Evolutionary conservation across 2,113 vertebrate genomes (phyloP), one percentile per base, ranked within the genome.

Genomic region (Oenanthe oenanthe): DNA sequence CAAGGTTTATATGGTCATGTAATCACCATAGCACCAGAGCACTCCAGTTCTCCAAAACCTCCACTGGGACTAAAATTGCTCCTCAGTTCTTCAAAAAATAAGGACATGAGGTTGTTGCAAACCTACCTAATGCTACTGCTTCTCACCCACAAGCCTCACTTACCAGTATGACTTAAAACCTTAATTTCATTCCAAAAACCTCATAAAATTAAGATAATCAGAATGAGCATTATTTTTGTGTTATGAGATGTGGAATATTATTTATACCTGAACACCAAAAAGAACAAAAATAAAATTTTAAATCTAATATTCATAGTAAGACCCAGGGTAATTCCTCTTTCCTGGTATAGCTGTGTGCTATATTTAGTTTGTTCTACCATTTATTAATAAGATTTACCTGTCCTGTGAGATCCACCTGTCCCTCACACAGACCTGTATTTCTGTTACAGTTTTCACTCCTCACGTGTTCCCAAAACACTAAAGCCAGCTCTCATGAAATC

Each of bases 311-410:
- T 26, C 5, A 8, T 6, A n/a, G 6, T 6, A 65, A 74, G 34
- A 3, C 0, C 0, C 3, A 13, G 9, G 3, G 15, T 65, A 57
- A 71, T 2, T 38, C 19, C 7, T 51, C 17, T 38, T 81, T 54
- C 28, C 34, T 19, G 26, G 10, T 4, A 12, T 13, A 65, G 34
- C 25, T 25, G 4, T 32, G 17, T 21, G 31, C 16, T 40, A 18
- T 9, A 18, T 38, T 63, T 48, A 31, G 24, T 47, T 73, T 71
- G 19, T 29, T 86, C 38, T 66, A 7, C 8, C 12, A 40, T 10
- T 63, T 40, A 7, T 28, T 10, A 15, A 1, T 12, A 51, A 75
- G 31, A 28, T 68, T 61, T 26, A 22, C 6, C 17, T 68, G 57
- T 45, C n/a, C 80, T 48, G 4, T 18, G 34, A 56, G 36, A 40